phyloP scores from a whole-genome alignment of 2,888 invertebrate species.

The Eristalis intricaria region DNA sequence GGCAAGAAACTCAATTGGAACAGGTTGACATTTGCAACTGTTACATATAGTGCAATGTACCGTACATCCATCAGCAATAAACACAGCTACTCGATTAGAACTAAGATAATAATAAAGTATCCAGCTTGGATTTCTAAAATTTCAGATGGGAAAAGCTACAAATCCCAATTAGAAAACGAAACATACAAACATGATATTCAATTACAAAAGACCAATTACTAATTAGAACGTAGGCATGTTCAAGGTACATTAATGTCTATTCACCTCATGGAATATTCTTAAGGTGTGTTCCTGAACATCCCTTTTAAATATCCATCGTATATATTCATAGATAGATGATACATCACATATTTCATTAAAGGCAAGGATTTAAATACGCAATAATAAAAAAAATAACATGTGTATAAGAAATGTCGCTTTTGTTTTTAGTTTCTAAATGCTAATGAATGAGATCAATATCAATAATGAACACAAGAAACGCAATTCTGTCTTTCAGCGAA shows the following conservation, averaged over 20 bases:
- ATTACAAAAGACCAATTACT: not conserved
- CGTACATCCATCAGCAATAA: too few relatives aligned
- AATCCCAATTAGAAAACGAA: too few relatives aligned
- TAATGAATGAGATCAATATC: not conserved
- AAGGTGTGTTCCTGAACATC: not conserved
- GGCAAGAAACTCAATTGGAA: too few relatives aligned
- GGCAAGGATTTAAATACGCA: too few relatives aligned
- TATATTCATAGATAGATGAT: not conserved
- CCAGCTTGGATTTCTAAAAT: too few relatives aligned
- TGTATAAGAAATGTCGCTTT: too few relatives aligned
- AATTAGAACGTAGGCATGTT: not conserved
- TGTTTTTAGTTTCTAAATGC: not conserved
- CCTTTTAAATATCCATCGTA: not conserved
- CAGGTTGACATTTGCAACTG: too few relatives aligned
- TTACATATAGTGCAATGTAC: too few relatives aligned
- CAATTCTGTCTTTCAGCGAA: not conserved
- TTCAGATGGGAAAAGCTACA: not conserved
- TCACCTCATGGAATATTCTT: not conserved
- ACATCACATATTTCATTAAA: not conserved
- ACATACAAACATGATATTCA: not conserved
- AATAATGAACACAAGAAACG: not conserved
- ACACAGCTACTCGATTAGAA: too few relatives aligned
- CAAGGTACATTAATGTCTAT: not conserved
- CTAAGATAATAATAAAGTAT: too few relatives aligned
- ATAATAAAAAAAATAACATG: too few relatives aligned